Evolutionary conservation across 2,888 invertebrate species (phyloP).

Genomic region (Hydrotaea cyrtoneurina): DNA sequence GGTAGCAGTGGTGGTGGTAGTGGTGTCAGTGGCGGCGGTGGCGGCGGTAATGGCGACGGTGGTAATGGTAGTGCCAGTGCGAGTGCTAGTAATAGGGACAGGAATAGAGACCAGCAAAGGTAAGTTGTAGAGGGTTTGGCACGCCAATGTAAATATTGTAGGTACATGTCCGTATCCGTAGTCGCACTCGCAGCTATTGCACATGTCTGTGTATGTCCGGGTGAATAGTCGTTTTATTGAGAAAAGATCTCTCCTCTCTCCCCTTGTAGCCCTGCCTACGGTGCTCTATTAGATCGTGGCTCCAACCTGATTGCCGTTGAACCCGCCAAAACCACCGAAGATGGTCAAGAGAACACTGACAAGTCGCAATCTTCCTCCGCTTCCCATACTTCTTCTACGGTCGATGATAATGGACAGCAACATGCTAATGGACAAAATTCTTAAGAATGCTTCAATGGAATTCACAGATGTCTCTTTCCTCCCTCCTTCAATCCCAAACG

Average conservation of each 20-base stretch:
- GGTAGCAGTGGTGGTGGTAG: slow-evolving; percentile 56
- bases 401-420: slow-evolving; percentile 39
- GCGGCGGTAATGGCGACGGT: slow-evolving; percentile 56
- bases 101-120: slow-evolving; percentile 75
- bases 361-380: not conserved
- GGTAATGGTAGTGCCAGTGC: slow-evolving; percentile 67
- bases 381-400: not conserved
- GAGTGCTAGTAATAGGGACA: slow-evolving; percentile 63
- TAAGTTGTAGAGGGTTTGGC: slow-evolving; percentile 73
- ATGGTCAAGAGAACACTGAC: slow-evolving; percentile 29
- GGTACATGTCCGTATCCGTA: not conserved
- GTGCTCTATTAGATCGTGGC: slow-evolving; percentile 79
- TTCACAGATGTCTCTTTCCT: no score
- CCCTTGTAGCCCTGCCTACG: slow-evolving; percentile 81
- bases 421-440: slow-evolving; percentile 53
- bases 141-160: not conserved
- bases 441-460: slow-evolving; percentile 33
- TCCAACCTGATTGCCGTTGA: slow-evolving; percentile 74
- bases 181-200: not conserved
- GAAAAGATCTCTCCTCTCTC: slow-evolving; percentile 80
- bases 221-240: slow-evolving; percentile 73
- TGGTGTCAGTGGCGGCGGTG: slow-evolving; percentile 68
- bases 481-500: not conserved
- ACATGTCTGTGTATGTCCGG: not conserved
- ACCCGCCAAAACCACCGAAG: slow-evolving; percentile 69